Percentiles rank a stretch among this genome's conserved stretches.
These are phyloP conservation scores for Patiria miniata DNA, from an alignment of 35 echinoderm and acorn worm genomes.

Conservation along the genomic window DNA sequence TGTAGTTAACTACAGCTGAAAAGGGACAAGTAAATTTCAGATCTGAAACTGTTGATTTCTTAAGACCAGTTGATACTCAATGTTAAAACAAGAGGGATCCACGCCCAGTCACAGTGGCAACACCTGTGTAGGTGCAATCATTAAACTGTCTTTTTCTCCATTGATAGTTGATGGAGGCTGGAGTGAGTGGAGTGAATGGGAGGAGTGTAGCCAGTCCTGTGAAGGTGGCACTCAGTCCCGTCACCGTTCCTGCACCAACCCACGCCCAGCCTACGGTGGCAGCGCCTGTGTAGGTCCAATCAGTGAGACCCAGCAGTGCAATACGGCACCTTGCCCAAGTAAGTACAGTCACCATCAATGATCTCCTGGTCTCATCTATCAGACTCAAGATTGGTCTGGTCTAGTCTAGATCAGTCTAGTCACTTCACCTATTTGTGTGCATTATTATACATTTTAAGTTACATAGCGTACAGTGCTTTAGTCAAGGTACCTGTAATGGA, in stretches of 20 bases:
- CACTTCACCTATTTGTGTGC: too few relatives aligned
- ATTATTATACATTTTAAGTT: too few relatives aligned
- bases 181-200: constrained; percentile 61
- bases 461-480: too few relatives aligned
- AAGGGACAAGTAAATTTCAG: too few relatives aligned
- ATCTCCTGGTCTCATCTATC: background rate
- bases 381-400: background rate
- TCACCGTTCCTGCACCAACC: constrained; percentile 63
- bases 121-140: background rate
- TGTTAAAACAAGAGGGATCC: too few relatives aligned
- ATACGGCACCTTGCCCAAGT: constrained; percentile 55
- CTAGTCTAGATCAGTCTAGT: background rate
- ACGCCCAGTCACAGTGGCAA: too few relatives aligned
- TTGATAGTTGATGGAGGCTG: constrained; percentile 64
- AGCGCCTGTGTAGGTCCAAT: constrained; percentile 22
- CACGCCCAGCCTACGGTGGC: constrained; percentile 62
- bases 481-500: too few relatives aligned
- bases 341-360: background rate
- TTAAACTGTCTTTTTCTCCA: too few relatives aligned
- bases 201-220: constrained; percentile 58
- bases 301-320: constrained; percentile 36
- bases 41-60: too few relatives aligned
- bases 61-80: too few relatives aligned
- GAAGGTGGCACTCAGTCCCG: constrained; percentile 51
- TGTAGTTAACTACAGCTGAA: too few relatives aligned